Conservation (phyloP, 2,797 vertebrate species). For the Cottoperca gobio region DNA sequence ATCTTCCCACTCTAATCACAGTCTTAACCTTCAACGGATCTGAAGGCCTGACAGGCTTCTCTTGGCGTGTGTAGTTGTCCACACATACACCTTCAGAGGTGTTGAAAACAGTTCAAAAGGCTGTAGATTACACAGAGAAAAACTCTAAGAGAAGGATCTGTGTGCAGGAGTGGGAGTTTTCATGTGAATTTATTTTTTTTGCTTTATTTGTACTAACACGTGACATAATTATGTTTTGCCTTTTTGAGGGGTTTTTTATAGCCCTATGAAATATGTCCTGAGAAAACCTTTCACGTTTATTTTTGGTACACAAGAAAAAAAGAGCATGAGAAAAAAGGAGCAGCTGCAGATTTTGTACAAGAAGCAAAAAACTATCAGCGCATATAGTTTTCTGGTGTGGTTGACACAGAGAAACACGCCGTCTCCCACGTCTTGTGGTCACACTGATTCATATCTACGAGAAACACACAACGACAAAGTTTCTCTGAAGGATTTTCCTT, state of each 20-base stretch:
- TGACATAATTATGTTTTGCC: not conserved
- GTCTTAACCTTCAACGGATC: slow-evolving; percentile 76
- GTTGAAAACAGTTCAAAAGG: slow-evolving; percentile 1
- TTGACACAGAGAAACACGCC: slow-evolving; percentile 29
- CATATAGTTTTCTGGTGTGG: slow-evolving; percentile 11
- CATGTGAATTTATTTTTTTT: not conserved
- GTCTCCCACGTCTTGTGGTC: slow-evolving; percentile 17
- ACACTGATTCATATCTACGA: slow-evolving; percentile 48
- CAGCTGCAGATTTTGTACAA: slow-evolving; percentile 1
- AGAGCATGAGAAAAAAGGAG: not conserved
- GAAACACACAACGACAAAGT: not conserved
- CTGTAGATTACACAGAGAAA: not conserved
- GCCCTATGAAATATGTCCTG: not conserved
- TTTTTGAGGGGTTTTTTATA: slow-evolving; percentile 12
- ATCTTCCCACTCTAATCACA: slow-evolving; percentile 70
- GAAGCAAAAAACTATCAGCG: slow-evolving; percentile 22
- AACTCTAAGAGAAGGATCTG: not conserved
- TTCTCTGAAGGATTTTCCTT: slow-evolving; percentile 22
- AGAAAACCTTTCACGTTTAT: slow-evolving; percentile 22
- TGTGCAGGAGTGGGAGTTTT: not conserved
- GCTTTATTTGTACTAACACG: not conserved
- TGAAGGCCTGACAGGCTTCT: slow-evolving; percentile 54
- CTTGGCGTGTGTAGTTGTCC: slow-evolving; percentile 1
- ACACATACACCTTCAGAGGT: not conserved
- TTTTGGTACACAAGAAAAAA: slow-evolving; percentile 17